These are phyloP conservation scores for Dione vanillae DNA, from an alignment of 2,888 invertebrate species.

Conservation along the genomic window DNA sequence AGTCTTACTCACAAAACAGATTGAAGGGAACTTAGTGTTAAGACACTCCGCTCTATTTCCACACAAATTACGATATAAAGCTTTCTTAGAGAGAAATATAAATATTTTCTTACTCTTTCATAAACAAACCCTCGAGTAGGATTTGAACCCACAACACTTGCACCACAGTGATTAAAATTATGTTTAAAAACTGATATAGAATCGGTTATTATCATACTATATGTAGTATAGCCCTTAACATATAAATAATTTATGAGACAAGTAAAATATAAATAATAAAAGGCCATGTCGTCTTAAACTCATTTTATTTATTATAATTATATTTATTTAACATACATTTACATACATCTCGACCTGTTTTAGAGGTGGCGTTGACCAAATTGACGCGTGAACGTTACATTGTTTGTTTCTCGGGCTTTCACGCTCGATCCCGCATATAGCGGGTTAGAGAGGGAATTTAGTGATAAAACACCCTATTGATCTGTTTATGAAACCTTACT, in stretches of 20 bases:
- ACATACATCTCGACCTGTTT: constrained; percentile 50
- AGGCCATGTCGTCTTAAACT: constrained; percentile 47
- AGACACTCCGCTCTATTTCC: too few relatives aligned
- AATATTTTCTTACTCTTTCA: too few relatives aligned
- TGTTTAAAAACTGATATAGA: neutral
- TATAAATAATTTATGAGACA: constrained; percentile 53
- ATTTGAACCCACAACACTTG: neutral
- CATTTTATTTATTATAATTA: constrained; percentile 61
- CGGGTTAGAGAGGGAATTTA: neutral
- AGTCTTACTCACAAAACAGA: too few relatives aligned
- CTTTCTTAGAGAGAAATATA: too few relatives aligned
- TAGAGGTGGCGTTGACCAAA: constrained; percentile 7
- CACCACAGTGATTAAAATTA: neutral
- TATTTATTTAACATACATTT: constrained; percentile 58
- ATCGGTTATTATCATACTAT: neutral
- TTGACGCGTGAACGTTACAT: neutral
- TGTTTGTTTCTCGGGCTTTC: constrained; percentile 2
- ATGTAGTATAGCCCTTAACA: constrained; percentile 42
- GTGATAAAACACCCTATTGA: neutral
- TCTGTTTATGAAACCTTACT: neutral
- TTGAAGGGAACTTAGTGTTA: too few relatives aligned
- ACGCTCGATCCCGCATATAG: neutral
- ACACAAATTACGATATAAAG: too few relatives aligned
- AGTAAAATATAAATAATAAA: constrained; percentile 61
- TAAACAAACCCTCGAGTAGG: neutral